Evolutionary conservation across 2,888 invertebrate genomes (phyloP).

Genomic region (Antitype chi): DNA sequence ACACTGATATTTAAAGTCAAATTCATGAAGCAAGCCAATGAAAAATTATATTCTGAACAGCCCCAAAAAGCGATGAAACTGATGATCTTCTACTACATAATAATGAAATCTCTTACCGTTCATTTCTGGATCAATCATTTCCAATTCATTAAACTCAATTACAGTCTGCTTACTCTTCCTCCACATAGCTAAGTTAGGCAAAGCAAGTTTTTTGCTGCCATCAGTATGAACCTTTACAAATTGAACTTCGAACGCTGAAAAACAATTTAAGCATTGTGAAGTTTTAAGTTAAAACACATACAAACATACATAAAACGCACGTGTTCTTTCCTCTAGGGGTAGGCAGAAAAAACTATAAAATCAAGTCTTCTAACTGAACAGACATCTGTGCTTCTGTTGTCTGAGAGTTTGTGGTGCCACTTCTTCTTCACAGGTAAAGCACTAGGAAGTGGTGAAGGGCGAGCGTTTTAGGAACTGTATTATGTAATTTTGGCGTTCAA

Average conservation of each 20-base stretch:
- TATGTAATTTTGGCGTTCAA: no score
- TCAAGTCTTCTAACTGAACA: background rate
- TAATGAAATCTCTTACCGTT: conserved; percentile 23
- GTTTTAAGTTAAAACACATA: background rate
- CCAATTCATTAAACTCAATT: conserved; percentile 56
- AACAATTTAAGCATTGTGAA: background rate
- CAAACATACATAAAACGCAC: background rate
- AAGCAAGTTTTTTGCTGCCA: conserved; percentile 52
- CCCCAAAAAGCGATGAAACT: background rate
- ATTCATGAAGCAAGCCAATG: background rate
- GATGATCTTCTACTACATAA: background rate
- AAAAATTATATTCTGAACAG: background rate
- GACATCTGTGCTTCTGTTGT: no score
- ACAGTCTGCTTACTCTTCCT: conserved; percentile 57
- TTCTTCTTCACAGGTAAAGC: no score
- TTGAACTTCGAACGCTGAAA: conserved; percentile 70
- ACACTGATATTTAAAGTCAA: no score
- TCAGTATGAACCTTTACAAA: conserved; percentile 61
- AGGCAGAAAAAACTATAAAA: background rate
- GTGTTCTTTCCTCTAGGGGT: background rate
- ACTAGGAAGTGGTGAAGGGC: no score
- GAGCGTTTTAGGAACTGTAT: no score
- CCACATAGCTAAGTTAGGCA: conserved; percentile 74
- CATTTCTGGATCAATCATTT: conserved; percentile 46
- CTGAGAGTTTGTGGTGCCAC: no score